Conservation (phyloP, 2,888 invertebrate genomes). For the Cephus pulcher region DNA sequence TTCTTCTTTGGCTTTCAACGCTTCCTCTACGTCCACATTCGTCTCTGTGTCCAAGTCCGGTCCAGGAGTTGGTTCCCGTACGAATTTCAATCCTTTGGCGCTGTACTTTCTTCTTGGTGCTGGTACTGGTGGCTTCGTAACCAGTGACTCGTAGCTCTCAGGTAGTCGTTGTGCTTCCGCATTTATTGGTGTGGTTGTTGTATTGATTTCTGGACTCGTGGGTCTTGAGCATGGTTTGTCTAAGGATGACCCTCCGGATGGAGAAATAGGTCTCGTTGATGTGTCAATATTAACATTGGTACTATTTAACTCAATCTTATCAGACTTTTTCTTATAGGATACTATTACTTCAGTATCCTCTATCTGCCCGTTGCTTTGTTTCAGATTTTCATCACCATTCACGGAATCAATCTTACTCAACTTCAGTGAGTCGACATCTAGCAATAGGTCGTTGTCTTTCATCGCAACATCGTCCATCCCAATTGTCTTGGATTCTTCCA, state of each 20-base stretch:
- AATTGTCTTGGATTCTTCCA: neutral
- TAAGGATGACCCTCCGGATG: neutral
- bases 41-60: constrained; percentile 41
- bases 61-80: constrained; percentile 55
- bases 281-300: neutral
- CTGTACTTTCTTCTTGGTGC: constrained; percentile 45
- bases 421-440: neutral
- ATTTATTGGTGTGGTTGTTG: constrained; percentile 34
- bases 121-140: constrained; percentile 24
- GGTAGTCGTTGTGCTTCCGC: constrained; percentile 43
- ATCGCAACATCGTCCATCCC: neutral
- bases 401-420: neutral
- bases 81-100: constrained; percentile 48
- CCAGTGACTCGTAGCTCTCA: constrained; percentile 41
- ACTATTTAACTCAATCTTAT: neutral
- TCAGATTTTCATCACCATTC: neutral
- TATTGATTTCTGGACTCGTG: constrained; percentile 35
- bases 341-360: neutral
- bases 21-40: neutral
- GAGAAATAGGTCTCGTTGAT: neutral
- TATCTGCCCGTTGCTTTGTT: neutral
- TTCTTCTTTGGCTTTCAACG: neutral
- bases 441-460: neutral
- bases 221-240: constrained; percentile 24
- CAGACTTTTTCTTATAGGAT: neutral